These are phyloP conservation scores for Papilio polyxenes DNA, from an alignment of 1,140 invertebrate species.

Conservation along the genomic window DNA sequence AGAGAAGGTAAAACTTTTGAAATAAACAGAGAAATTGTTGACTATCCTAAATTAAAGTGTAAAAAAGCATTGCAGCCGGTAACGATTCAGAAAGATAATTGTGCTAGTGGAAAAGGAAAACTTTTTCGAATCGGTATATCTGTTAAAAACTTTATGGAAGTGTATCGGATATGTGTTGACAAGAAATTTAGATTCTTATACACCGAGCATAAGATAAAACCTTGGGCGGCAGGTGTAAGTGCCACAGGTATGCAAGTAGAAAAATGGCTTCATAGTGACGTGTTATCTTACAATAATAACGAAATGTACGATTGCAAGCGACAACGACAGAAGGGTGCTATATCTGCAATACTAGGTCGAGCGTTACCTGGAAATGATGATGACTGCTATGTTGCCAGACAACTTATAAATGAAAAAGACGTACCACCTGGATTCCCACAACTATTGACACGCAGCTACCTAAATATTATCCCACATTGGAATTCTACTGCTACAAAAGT, in stretches of 20 bases:
- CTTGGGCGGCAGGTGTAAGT: conserved; percentile 3
- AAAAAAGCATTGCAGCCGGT: background rate
- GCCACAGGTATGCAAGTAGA: background rate
- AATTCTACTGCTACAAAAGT: background rate
- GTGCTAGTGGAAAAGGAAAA: background rate
- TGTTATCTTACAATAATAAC: background rate
- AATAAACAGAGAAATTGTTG: background rate
- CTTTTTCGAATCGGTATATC: background rate
- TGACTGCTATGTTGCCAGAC: conserved; percentile 7
- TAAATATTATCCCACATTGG: conserved; percentile 23
- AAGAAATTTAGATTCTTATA: background rate
- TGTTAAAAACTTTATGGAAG: background rate
- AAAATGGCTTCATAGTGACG: conserved; percentile 7
- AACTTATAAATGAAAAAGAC: conserved; percentile 26
- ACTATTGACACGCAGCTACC: conserved; percentile 1
- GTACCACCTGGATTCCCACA: conserved; percentile 14
- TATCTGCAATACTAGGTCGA: background rate
- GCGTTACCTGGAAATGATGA: background rate
- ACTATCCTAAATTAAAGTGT: conserved; percentile 19
- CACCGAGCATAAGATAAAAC: background rate
- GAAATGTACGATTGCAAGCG: conserved; percentile 31
- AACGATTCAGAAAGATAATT: background rate
- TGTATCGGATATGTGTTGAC: conserved; percentile 1
- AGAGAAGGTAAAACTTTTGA: conserved; percentile 11
- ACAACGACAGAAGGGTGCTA: conserved; percentile 8